phyloP scores from a whole-genome alignment of 2,888 invertebrate species.

The Ophion obscuratus region DNA sequence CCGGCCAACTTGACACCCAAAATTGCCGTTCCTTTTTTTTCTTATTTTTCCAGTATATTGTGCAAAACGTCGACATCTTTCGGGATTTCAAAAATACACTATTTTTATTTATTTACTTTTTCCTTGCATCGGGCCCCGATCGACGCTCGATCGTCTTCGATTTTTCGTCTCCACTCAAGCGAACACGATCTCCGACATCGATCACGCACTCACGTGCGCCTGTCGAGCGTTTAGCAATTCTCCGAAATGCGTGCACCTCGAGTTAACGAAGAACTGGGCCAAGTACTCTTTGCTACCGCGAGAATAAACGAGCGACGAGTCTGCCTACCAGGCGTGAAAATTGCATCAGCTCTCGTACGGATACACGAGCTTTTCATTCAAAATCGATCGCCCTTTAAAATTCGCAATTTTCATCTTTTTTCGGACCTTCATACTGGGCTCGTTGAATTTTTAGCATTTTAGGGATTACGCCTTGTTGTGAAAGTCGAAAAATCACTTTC shows the following conservation, averaged over 20 bases:
- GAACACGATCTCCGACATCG: not conserved
- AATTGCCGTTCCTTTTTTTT: no score
- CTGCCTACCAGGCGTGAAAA: conserved; percentile 61
- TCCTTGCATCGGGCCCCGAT: not conserved
- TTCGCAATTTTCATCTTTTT: not conserved
- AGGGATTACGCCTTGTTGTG: no score
- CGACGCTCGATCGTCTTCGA: not conserved
- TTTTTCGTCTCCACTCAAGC: not conserved
- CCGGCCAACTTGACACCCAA: no score
- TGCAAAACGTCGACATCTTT: no score
- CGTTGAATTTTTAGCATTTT: no score
- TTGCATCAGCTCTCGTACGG: conserved; percentile 71
- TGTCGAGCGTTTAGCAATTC: conserved; percentile 73
- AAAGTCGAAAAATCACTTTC: no score
- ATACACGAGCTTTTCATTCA: not conserved
- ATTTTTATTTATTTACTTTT: no score
- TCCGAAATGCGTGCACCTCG: conserved; percentile 71
- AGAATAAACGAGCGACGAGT: conserved; percentile 79
- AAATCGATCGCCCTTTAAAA: not conserved
- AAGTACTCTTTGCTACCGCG: conserved; percentile 77
- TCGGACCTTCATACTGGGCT: not conserved
- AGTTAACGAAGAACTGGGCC: conserved; percentile 79
- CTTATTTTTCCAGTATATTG: no score
- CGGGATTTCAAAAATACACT: no score
- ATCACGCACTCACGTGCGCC: no score